These are phyloP conservation scores for Agrypnia vestita DNA, from an alignment of 1,140 invertebrate species.

Conservation along the genomic window DNA sequence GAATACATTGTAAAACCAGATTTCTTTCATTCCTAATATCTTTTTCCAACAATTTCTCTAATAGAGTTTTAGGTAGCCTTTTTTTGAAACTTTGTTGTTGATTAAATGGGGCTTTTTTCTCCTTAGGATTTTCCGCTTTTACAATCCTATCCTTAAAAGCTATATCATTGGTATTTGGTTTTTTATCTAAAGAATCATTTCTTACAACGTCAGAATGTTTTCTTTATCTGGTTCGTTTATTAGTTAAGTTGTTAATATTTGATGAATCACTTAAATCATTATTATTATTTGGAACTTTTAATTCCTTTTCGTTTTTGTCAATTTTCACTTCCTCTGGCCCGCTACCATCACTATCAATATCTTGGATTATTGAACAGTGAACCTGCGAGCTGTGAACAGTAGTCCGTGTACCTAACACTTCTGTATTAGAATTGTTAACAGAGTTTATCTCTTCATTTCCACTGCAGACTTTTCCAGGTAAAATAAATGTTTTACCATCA, in stretches of 20 bases:
- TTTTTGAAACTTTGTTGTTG: slow-evolving; percentile 53
- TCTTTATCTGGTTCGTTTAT: slow-evolving; percentile 46
- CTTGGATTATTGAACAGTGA: neutral
- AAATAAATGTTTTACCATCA: slow-evolving; percentile 21
- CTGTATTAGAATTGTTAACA: no score
- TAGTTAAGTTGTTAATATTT: neutral
- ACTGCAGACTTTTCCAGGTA: neutral
- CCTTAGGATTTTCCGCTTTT: neutral
- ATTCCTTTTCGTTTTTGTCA: slow-evolving; percentile 50
- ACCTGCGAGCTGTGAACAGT: neutral
- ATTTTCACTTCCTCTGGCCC: slow-evolving; percentile 69
- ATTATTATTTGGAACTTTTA: slow-evolving; percentile 40
- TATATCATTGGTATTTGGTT: slow-evolving; percentile 3
- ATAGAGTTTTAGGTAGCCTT: slow-evolving; percentile 68
- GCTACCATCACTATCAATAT: slow-evolving; percentile 65
- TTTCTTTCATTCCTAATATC: slow-evolving; percentile 84
- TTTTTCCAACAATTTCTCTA: slow-evolving; percentile 76
- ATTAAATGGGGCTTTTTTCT: slow-evolving; percentile 21
- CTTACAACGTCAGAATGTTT: slow-evolving; percentile 57
- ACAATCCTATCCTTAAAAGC: neutral
- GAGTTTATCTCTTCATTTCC: neutral
- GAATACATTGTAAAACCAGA: slow-evolving; percentile 82
- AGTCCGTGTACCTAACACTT: neutral
- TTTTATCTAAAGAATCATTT: slow-evolving; percentile 23
- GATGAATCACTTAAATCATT: slow-evolving; percentile 40